A percentile compares a stretch with the other conserved stretches of the same genome.
Conservation (phyloP, 2,797 vertebrate species). For the Sebastes wilsoni region DNA sequence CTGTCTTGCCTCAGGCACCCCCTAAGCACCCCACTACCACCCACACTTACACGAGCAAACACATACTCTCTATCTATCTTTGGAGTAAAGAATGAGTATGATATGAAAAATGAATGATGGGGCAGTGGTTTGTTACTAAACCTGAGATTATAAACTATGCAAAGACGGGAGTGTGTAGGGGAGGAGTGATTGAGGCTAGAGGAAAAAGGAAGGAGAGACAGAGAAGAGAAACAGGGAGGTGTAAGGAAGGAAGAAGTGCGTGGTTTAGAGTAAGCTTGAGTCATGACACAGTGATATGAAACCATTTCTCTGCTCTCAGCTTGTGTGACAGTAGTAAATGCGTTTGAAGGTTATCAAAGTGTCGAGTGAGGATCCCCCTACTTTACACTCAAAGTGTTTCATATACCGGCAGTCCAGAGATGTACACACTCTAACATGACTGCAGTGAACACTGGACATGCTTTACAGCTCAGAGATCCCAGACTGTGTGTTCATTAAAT, state of each 20-base stretch:
- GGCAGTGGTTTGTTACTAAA: slow-evolving; percentile 22
- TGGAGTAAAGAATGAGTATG: slow-evolving; percentile 20
- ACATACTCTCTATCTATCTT: slow-evolving; percentile 16
- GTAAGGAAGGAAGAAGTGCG: neutral
- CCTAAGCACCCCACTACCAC: slow-evolving; percentile 36
- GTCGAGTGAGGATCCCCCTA: neutral
- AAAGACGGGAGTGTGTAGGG: slow-evolving; percentile 8
- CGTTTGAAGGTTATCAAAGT: neutral
- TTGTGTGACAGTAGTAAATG: neutral
- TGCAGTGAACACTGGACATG: neutral
- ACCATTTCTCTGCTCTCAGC: slow-evolving; percentile 2
- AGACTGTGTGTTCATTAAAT: neutral
- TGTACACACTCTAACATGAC: neutral
- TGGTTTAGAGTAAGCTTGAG: neutral
- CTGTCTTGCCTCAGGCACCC: slow-evolving; percentile 67
- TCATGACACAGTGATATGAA: slow-evolving; percentile 27
- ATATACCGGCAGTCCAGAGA: neutral
- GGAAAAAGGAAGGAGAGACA: neutral
- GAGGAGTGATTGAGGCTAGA: neutral
- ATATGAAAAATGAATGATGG: slow-evolving; percentile 50
- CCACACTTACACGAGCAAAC: slow-evolving; percentile 18
- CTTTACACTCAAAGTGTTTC: neutral
- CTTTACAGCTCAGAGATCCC: neutral
- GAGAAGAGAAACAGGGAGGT: neutral
- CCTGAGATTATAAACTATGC: slow-evolving; percentile 23